Percentiles rank a stretch among this genome's conserved stretches.
These are phyloP conservation scores for Lissonota sp. DNA, from an alignment of 2,888 invertebrate genomes.

Conservation along the genomic window DNA sequence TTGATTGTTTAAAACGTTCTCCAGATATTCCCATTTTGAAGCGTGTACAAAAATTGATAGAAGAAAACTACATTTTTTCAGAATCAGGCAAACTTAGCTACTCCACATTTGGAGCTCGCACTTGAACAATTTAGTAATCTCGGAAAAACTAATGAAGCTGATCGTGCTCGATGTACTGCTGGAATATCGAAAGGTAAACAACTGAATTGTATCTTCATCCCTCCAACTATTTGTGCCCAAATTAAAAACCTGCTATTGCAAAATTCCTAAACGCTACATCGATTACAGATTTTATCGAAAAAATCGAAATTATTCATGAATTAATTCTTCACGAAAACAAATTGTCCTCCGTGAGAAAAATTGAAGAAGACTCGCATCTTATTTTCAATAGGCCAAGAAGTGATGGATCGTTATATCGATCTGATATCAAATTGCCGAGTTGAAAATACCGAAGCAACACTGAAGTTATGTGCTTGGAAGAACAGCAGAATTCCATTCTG, in stretches of 20 bases:
- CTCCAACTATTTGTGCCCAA: too few relatives aligned
- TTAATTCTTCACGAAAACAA: neutral
- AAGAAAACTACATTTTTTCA: slow-evolving; percentile 44
- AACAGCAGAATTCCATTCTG: slow-evolving; percentile 84
- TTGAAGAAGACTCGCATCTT: neutral
- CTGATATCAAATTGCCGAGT: slow-evolving; percentile 81
- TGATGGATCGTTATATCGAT: slow-evolving; percentile 84
- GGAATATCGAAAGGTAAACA: slow-evolving; percentile 75
- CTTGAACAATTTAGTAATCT: slow-evolving; percentile 69
- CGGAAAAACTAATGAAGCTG: slow-evolving; percentile 66
- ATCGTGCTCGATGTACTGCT: slow-evolving; percentile 72
- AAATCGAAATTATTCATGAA: neutral
- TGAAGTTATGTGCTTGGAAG: slow-evolving; percentile 85
- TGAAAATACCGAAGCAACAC: slow-evolving; percentile 81
- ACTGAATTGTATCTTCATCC: too few relatives aligned
- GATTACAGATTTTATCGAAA: too few relatives aligned
- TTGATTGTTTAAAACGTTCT: too few relatives aligned
- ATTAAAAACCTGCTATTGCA: too few relatives aligned
- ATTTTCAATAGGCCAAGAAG: slow-evolving; percentile 84
- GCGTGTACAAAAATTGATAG: neutral
- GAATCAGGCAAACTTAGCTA: slow-evolving; percentile 71
- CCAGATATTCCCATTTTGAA: neutral
- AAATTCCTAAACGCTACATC: too few relatives aligned
- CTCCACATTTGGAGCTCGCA: slow-evolving; percentile 71
- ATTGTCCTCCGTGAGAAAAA: neutral